phyloP scores from a whole-genome alignment of 1,140 invertebrate species.

The Neodiprion fabricii region DNA sequence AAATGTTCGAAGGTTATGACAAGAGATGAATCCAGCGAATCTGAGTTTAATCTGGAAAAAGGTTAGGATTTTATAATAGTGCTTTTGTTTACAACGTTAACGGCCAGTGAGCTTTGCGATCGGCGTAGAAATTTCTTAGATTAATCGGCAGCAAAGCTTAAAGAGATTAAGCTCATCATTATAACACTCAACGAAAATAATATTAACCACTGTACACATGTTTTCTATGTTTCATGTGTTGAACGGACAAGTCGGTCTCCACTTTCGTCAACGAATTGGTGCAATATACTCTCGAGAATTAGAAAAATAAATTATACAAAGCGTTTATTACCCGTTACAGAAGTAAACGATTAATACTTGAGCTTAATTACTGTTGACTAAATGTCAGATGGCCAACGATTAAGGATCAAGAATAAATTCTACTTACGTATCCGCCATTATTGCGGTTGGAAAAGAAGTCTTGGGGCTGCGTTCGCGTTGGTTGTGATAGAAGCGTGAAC shows the following conservation, averaged over 20 bases:
- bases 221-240: slow-evolving; percentile 9
- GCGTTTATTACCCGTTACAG: slow-evolving; percentile 10
- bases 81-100: slow-evolving; percentile 4
- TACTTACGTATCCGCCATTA: slow-evolving; percentile 51
- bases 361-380: background rate
- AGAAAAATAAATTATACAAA: slow-evolving; percentile 2
- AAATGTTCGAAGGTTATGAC: background rate
- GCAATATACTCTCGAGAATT: slow-evolving; percentile 22
- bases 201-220: slow-evolving; percentile 11
- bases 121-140: too few species aligned
- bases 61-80: background rate
- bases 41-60: background rate
- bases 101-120: background rate
- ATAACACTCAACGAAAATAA: too few species aligned
- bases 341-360: background rate
- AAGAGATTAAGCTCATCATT: too few species aligned
- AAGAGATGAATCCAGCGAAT: background rate
- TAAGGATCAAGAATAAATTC: slow-evolving; percentile 18
- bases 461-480: background rate
- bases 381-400: slow-evolving; percentile 42
- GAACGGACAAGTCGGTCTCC: slow-evolving; percentile 3
- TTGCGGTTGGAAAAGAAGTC: slow-evolving; percentile 37
- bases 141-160: too few species aligned
- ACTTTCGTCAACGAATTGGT: slow-evolving; percentile 14
- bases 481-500: background rate